Base-by-base conservation (phyloP, 30 jellyfish, hydroid and myxozoan genomes). In the Morbakka virulenta region DNA sequence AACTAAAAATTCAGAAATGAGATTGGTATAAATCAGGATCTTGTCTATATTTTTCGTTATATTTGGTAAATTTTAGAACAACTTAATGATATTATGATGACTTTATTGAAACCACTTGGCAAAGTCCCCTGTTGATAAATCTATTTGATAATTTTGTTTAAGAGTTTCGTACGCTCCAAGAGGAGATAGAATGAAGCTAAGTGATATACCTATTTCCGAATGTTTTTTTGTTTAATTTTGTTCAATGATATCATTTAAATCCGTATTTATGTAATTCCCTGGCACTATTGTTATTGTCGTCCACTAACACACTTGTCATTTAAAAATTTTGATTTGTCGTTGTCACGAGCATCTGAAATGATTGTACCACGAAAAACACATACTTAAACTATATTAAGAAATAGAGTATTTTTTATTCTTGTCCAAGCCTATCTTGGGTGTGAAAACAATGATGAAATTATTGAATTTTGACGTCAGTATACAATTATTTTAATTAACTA, bases 221-320 rank as follows among this genome's bases (percentile, higher is more conserved):
- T 67, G 50, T 31, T 31, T 33, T 22, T 52, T 52, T 52, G 21
- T n/a, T n/a, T n/a, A n/a, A n/a, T n/a, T n/a, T n/a, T n/a, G n/a
- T n/a, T n/a, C n/a, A n/a, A n/a, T n/a, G n/a, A n/a, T n/a, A n/a
- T n/a, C n/a, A n/a, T n/a, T n/a, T n/a, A n/a, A n/a, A n/a, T n/a
- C n/a, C n/a, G n/a, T n/a, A n/a, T n/a, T n/a, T n/a, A n/a, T n/a
- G 12, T 67, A 67, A 67, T 67, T 67, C 6, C 79, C 69, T 52
- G 69, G 31, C 25, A 32, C 21, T n/a, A 52, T n/a, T 64, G 68
- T 67, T 67, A 67, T 28, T 64, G 68, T n/a, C 17, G 48, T 11
- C 68, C 62, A 67, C 12, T 67, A 31, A 3, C 11, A 31, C 79
- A 62, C 35, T 30, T 32, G 35, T 67, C 79, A 67, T 33, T 28